Conservation (phyloP, 2,113 vertebrate genomes). For the Canis aureus region DNA sequence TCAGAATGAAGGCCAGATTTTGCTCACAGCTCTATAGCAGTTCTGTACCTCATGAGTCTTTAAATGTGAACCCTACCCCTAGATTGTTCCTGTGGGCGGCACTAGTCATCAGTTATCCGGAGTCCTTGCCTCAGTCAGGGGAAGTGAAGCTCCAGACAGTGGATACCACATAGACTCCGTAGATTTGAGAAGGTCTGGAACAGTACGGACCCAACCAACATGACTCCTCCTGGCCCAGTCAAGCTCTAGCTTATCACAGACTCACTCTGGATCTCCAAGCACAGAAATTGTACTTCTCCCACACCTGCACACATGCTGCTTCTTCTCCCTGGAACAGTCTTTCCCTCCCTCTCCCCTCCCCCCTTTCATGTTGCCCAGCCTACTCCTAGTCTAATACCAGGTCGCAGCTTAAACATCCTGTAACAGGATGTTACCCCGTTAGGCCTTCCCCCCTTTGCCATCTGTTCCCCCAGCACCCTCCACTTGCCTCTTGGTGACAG, state of each 20-base stretch:
- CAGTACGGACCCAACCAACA: neutral
- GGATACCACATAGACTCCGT: neutral
- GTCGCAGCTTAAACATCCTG: neutral
- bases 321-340: neutral
- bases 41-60: neutral
- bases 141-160: neutral
- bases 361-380: neutral
- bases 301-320: rapidly evolving
- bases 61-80: neutral
- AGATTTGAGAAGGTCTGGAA: neutral
- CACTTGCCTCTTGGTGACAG: neutral
- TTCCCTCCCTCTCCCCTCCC: neutral
- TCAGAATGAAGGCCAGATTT: constrained; percentile 48
- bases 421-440: too few relatives aligned
- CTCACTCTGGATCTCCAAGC: neutral
- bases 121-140: neutral
- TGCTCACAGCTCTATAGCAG: neutral
- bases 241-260: neutral
- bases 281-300: neutral
- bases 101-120: neutral
- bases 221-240: neutral
- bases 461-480: neutral
- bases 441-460: neutral
- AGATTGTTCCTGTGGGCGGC: neutral
- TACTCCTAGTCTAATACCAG: neutral